Evolutionary conservation across 2,797 vertebrate genomes (phyloP).

Genomic region (Petrocephalus sullivani): DNA sequence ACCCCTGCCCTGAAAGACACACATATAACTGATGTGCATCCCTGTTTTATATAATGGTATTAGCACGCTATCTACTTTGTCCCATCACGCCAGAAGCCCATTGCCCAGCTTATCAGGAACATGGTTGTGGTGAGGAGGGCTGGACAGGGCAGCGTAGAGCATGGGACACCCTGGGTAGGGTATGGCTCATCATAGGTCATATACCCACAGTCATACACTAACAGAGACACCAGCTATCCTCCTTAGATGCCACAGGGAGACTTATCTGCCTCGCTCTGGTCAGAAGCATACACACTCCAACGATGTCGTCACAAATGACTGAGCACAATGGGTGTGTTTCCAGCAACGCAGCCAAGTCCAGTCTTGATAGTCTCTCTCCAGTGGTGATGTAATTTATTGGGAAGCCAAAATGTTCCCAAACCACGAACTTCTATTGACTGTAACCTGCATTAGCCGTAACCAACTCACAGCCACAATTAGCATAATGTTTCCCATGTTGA

Average conservation of each 20-base stretch:
- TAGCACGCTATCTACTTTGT: not conserved
- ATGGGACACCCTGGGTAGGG: not conserved
- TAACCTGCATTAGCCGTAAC: not conserved
- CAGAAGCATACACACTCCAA: not conserved
- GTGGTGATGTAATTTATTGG: not conserved
- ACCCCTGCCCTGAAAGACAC: not conserved
- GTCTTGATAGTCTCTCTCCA: not conserved
- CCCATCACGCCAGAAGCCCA: not conserved
- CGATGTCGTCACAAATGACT: not conserved
- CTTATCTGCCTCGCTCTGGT: too few relatives aligned
- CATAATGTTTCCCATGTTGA: not conserved
- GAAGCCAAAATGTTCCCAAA: not conserved
- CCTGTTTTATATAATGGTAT: not conserved
- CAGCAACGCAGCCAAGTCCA: not conserved
- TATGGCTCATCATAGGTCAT: not conserved
- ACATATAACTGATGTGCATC: not conserved
- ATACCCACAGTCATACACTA: not conserved
- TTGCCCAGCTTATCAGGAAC: not conserved
- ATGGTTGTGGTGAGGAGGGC: not conserved
- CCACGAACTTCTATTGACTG: not conserved
- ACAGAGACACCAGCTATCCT: too few relatives aligned
- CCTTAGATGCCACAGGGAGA: too few relatives aligned
- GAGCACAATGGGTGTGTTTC: not conserved
- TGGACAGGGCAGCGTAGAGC: not conserved
- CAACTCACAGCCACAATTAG: not conserved